Percentiles rank a stretch among this genome's conserved stretches.
Conservation (phyloP, 2,888 invertebrate genomes). For the Coelogynopora nodosa region DNA sequence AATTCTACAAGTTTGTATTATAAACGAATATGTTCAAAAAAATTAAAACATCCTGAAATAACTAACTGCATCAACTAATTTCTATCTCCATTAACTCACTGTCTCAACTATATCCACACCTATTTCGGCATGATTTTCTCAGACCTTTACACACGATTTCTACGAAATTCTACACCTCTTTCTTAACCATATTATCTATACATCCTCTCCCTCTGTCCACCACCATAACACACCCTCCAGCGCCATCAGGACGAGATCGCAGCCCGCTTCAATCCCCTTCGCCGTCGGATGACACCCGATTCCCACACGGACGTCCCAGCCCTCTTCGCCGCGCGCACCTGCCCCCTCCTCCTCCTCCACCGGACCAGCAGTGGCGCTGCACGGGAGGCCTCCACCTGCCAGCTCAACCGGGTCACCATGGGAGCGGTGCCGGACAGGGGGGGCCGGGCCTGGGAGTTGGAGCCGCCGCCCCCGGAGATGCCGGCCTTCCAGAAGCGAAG, state of each 20-base stretch:
- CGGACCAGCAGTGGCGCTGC: slow-evolving; percentile 84
- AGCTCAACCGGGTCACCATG: slow-evolving; percentile 82
- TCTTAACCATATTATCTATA: no score
- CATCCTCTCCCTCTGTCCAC: no score
- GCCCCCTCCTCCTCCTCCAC: slow-evolving; percentile 76
- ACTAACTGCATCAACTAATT: no score
- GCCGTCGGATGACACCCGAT: background rate
- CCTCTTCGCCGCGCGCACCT: slow-evolving; percentile 37
- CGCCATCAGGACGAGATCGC: background rate
- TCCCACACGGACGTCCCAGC: background rate
- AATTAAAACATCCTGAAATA: no score
- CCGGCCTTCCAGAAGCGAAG: slow-evolving; percentile 80
- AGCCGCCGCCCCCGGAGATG: slow-evolving; percentile 92
- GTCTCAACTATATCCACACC: no score
- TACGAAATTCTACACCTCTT: background rate
- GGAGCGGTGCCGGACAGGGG: slow-evolving; percentile 90
- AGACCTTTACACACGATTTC: background rate
- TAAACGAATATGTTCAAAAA: no score
- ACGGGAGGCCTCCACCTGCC: slow-evolving; percentile 76
- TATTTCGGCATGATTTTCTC: background rate
- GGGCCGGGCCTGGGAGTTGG: slow-evolving; percentile 82
- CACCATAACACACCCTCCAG: no score
- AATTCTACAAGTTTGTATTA: no score
- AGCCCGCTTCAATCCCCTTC: background rate
- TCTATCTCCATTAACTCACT: no score